These are phyloP conservation scores for Perdita meconis DNA, from an alignment of 2,888 invertebrate genomes.

Conservation along the genomic window DNA sequence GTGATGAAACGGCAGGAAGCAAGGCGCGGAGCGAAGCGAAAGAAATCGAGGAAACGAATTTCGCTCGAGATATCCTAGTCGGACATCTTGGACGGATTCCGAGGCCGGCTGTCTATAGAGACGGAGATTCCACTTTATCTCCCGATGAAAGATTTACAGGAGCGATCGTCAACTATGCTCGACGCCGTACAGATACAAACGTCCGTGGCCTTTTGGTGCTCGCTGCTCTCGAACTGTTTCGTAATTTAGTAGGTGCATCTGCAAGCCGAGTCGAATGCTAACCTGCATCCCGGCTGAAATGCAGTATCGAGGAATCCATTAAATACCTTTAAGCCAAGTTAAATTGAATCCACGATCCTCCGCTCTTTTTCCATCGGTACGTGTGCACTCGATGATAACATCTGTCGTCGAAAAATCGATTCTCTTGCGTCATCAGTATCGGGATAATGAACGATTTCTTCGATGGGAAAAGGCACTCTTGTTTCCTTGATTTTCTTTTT, in stretches of 20 bases:
- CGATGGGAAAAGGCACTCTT: neutral
- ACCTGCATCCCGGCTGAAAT: slow-evolving; percentile 20
- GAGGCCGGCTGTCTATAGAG: slow-evolving; percentile 45
- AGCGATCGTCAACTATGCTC: slow-evolving; percentile 47
- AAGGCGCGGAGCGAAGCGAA: neutral
- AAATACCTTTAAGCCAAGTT: slow-evolving; percentile 52
- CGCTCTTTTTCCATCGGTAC: neutral
- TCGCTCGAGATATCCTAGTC: slow-evolving; percentile 35
- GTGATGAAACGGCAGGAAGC: slow-evolving; percentile 18
- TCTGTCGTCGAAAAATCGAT: neutral
- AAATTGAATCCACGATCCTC: slow-evolving; percentile 43
- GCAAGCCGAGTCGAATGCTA: slow-evolving; percentile 17
- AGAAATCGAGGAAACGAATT: slow-evolving; percentile 43
- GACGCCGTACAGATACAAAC: slow-evolving; percentile 10
- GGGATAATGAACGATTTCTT: neutral
- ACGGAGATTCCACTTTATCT: slow-evolving; percentile 61
- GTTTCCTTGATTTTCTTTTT: neutral
- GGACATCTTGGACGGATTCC: slow-evolving; percentile 42
- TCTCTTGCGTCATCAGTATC: neutral
- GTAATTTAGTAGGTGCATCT: slow-evolving; percentile 52
- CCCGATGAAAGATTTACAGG: slow-evolving; percentile 64
- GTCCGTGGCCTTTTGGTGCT: slow-evolving; percentile 36
- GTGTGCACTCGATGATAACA: neutral
- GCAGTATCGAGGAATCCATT: slow-evolving; percentile 32
- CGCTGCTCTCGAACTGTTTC: slow-evolving; percentile 33